Evolutionary conservation across 2,888 invertebrate genomes (phyloP).

Genomic region (Entomobrya multifasciata): DNA sequence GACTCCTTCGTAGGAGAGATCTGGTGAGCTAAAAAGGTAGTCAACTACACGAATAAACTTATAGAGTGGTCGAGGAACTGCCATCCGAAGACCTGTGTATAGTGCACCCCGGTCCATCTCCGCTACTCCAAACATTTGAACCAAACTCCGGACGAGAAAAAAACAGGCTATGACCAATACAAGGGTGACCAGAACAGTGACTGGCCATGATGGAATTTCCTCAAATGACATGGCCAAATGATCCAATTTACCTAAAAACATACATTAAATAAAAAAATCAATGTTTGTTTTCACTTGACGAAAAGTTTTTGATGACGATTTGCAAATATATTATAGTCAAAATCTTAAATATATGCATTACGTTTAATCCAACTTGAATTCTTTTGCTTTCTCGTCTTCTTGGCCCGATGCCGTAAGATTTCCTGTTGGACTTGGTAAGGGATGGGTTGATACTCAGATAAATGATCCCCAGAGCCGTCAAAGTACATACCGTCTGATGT

Average conservation of each 20-base stretch:
- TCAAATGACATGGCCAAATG: neutral
- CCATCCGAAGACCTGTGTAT: slow-evolving; percentile 34
- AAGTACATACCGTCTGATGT: neutral
- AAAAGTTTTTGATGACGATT: too few species aligned
- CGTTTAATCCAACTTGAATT: neutral
- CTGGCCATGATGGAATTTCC: slow-evolving; percentile 2
- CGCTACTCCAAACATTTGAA: slow-evolving; percentile 21
- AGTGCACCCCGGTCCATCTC: slow-evolving; percentile 16
- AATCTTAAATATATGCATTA: neutral
- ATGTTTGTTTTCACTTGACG: too few species aligned
- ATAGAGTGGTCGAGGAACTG: slow-evolving; percentile 31
- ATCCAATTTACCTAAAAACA: slow-evolving; percentile 8
- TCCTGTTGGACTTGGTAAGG: slow-evolving; percentile 26
- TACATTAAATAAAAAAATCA: too few species aligned
- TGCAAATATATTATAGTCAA: neutral
- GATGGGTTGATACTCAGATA: neutral
- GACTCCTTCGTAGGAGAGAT: slow-evolving; percentile 11
- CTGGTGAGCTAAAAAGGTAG: slow-evolving; percentile 44
- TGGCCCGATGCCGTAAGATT: slow-evolving; percentile 24
- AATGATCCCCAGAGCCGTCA: slow-evolving; percentile 22
- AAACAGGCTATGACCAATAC: neutral
- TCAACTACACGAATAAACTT: slow-evolving; percentile 40
- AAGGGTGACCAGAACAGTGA: neutral
- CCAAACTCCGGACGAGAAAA: slow-evolving; percentile 26
- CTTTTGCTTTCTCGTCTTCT: neutral